phyloP scores from a whole-genome alignment of 2,113 vertebrate genomes.

The Podarcis raffonei region DNA sequence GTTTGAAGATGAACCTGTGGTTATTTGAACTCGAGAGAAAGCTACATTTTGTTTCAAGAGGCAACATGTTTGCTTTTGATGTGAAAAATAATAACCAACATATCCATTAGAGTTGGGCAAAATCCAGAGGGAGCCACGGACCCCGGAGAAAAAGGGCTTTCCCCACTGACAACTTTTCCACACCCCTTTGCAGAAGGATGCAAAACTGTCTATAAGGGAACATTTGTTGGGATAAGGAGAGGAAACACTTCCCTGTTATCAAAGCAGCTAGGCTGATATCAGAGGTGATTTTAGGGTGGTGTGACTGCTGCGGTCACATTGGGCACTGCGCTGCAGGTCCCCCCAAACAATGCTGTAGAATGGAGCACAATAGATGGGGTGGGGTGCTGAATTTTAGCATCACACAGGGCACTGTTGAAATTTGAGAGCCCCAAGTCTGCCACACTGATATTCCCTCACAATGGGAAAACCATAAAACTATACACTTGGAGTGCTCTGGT shows the following conservation, averaged over 20 bases:
- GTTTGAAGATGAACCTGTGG: conserved; percentile 30
- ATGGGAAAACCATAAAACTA: not conserved
- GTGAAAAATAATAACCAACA: no score
- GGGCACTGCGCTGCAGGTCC: no score
- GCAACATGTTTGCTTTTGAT: not conserved
- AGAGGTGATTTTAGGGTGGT: no score
- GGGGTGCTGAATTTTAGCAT: no score
- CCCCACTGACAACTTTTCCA: not conserved
- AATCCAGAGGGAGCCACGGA: not conserved
- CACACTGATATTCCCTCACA: not conserved
- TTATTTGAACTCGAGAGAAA: conserved; percentile 9
- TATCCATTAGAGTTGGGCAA: not conserved
- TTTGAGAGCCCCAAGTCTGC: no score
- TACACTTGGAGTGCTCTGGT: not conserved
- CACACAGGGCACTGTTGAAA: no score
- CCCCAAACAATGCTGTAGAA: no score
- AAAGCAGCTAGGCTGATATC: not conserved
- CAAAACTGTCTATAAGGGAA: not conserved
- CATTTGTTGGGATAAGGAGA: not conserved
- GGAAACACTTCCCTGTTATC: not conserved
- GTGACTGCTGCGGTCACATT: no score
- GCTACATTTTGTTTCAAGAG: not conserved
- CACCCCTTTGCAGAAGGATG: not conserved
- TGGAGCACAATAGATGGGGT: no score
- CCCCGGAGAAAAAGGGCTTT: not conserved